Base-by-base conservation (phyloP, 2,797 vertebrate genomes). In the Austrolebias charrua region DNA sequence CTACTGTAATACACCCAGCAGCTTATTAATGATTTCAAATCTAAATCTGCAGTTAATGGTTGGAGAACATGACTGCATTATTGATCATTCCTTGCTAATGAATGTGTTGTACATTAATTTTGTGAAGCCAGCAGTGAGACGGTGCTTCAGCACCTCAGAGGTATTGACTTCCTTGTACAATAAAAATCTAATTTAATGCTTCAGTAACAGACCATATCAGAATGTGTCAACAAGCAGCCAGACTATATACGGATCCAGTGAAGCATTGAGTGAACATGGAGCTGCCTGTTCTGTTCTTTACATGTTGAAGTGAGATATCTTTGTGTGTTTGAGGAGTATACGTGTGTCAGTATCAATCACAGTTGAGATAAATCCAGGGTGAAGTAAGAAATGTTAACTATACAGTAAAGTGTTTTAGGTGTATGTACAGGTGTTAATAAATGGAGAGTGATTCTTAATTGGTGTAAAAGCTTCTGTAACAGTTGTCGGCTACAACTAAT, bases 321-420 rank as follows among this genome's bases (percentile, higher is more conserved):
- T 10, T 40, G 38, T 40, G 38, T 29, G 20, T 44, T 42, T 38
- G 15, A 55, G 47, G 56, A 14, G 45, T 58, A 51, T 62, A 60
- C 60, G 40, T 33, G 60, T 57, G 52, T 58, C 62, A 28, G 31
- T 65, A 65, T 63, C 58, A 74, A 79, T 79, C 73, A 38, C 66
- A 45, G 67, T 47, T 73, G 53, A 18, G 50, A 43, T 15, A 24
- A 5, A 57, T 78, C 52, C 54, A n/a, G 47, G 51, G 58, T 28
- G 71, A 56, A 50, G 47, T 43, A 9, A 53, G 64, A 44, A 58
- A 66, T 42, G 19, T 65, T 63, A 11, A 59, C n/a, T n/a, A n/a
- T n/a, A n/a, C 28, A 68, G 75, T 60, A 66, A 40, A 40, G 38
- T 40, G 2, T 40, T 40, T 40, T 40, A 40, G 11, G 38, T 12